Conservation (phyloP, 2,113 vertebrate genomes). For the Amblyopsis rosae region DNA sequence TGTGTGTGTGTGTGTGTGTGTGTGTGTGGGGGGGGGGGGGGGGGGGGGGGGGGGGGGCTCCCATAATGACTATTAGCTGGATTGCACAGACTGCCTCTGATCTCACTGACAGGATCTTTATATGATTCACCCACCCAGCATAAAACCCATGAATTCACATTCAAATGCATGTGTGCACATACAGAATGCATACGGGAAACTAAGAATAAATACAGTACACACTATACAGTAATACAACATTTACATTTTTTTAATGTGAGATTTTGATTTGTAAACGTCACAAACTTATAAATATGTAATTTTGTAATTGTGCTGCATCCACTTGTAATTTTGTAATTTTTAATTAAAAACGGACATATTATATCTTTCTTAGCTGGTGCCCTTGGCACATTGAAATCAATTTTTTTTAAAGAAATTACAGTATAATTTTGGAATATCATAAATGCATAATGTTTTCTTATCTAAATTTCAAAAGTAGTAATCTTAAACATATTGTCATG, state of each 20-base stretch:
- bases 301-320: not conserved
- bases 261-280: not conserved
- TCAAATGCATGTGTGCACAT: constrained; percentile 1
- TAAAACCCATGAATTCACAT: not conserved
- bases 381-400: constrained; percentile 18
- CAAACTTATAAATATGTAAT: not conserved
- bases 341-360: constrained; percentile 21
- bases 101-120: constrained; percentile 65
- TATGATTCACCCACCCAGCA: not conserved
- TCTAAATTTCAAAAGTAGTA: constrained; percentile 48
- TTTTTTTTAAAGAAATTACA: constrained; percentile 33
- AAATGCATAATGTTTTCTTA: constrained; percentile 46
- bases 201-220: too few species aligned
- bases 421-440: constrained; percentile 51
- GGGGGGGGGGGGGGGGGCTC: constrained; percentile 41
- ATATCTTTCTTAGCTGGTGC: constrained; percentile 31
- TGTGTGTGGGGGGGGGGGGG: constrained; percentile 32
- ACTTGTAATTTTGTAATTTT: constrained; percentile 16
- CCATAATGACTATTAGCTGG: constrained; percentile 78
- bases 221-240: too few species aligned
- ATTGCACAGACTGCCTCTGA: constrained; percentile 78
- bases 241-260: not conserved
- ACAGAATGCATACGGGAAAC: not conserved
- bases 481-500: constrained; percentile 50
- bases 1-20: constrained; percentile 22